Base-by-base conservation (phyloP, 1,140 invertebrate species). In the Eupeodes corollae region DNA sequence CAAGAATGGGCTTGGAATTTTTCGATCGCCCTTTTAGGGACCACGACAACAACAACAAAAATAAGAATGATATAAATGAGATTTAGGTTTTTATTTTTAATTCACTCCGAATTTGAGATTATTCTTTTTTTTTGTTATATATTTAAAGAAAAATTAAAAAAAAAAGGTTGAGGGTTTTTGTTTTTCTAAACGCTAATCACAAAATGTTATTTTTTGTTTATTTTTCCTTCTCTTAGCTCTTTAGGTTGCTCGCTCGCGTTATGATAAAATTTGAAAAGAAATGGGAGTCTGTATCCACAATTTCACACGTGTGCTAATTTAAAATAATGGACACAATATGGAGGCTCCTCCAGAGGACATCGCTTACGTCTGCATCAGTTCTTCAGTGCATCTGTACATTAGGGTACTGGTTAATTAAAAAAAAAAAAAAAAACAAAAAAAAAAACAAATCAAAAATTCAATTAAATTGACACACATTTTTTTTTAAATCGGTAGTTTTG, bases 171-270 rank as follows among this genome's bases (percentile, higher is more conserved):
- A 26, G 21, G 21, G 21, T 26, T 26, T 26, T 26, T 26, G 21
- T 26, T 26, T 26, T 26, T 26, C 21, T 19, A 55, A 57, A 59
- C 54, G 52, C 53, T 59, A 57, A 60, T 56, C 51, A 58, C 50
- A 53, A 56, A 52, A 63, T 58, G 40, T 59, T 63, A 64, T 66
- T 64, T 65, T 65, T 65, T 59, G 57, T 65, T 66, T 63, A 63
- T 65, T 63, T 57, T 63, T 30, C 55, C 53, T 61, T 64, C 54
- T 63, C 60, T 63, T 64, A 64, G 61, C 61, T 61, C 63, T 64
- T 63, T 64, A 64, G 60, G 61, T 63, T 56, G 21, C 21, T 26
- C 21, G 21, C 21, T 3, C 8, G 3, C 3, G 3, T 26, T 8
- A 5, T 26, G 21, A 26, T 5, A 5, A 26, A 5, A 26, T 26